Evolutionary conservation across 2,797 vertebrate genomes (phyloP), one percentile per base, ranked within the genome.

Genomic region (Lycodopsis pacificus): DNA sequence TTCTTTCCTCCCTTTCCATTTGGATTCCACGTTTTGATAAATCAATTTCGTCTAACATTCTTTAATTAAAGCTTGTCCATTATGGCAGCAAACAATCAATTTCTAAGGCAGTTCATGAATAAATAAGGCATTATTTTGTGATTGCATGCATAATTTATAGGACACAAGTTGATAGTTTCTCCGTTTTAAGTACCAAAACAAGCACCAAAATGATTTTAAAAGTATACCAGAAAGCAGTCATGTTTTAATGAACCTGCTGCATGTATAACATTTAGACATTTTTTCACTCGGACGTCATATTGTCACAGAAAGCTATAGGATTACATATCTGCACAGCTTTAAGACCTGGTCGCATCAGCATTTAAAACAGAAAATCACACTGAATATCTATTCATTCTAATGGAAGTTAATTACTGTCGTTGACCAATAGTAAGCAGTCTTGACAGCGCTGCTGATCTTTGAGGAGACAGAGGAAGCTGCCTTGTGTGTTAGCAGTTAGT

Each of bases 121-220:
- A 49, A 80, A 87, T 83, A 59, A 65, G 36, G 22, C 38, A 63
- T 27, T 62, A 72, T 54, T 80, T 67, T 32, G 57, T 53, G 61
- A 79, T 48, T 69, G 7, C 59, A 71, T 80, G 4, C 73, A 79
- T 79, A 12, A 79, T 79, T 80, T 54, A 79, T 73, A 36, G 27
- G 8, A 20, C 19, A 20, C 42, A 6, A 9, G 22, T 36, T 65
- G 19, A 42, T 61, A 59, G 38, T 49, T n/a, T n/a, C 34, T 53
- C 1, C 40, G 34, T 64, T 67, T 7, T 4, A 15, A 17, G 0
- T 34, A 7, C 7, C 44, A 38, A 25, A 34, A 25, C 3, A 15
- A 17, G 0, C 54, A 7, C 3, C 44, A 38, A 32, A 34, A 25
- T 30, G 1, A 34, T 59, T 25, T 25, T 0, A 65, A 58, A 73